Conservation (phyloP, 2,797 vertebrate genomes). For the Muraenolepis orangiensis region DNA sequence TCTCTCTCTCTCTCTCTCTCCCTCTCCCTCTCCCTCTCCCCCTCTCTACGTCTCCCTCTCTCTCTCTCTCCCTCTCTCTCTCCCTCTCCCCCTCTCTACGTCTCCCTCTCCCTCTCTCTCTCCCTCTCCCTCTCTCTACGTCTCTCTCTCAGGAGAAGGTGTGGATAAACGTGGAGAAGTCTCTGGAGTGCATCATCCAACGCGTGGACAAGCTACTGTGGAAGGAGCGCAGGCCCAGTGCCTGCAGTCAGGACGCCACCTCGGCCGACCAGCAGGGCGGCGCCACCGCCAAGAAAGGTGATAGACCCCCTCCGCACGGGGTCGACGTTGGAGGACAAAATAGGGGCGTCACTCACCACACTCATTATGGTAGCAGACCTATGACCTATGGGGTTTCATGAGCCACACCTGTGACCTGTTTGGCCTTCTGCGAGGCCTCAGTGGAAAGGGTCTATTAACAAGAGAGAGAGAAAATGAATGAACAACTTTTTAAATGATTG, state of each 20-base stretch:
- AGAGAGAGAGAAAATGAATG: too few relatives aligned
- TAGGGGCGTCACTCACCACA: too few relatives aligned
- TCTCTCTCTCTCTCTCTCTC: background rate
- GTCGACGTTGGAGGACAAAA: too few relatives aligned
- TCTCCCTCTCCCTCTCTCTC: too few relatives aligned
- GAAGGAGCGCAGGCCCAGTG: slow-evolving; percentile 83
- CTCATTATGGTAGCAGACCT: too few relatives aligned
- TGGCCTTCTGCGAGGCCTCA: too few relatives aligned
- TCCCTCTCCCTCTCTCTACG: background rate
- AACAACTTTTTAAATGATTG: too few relatives aligned
- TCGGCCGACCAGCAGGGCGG: slow-evolving; percentile 72
- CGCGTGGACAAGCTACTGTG: slow-evolving; percentile 94
- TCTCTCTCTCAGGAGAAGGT: slow-evolving; percentile 84
- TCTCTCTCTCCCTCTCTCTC: background rate
- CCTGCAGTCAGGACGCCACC: slow-evolving; percentile 76
- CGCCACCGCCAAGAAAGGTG: slow-evolving; percentile 88
- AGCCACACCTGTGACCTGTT: too few relatives aligned
- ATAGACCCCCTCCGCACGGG: background rate
- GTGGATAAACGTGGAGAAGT: slow-evolving; percentile 97
- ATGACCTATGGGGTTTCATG: too few relatives aligned
- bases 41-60: background rate
- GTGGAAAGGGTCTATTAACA: too few relatives aligned
- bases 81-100: background rate
- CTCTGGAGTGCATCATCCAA: slow-evolving; percentile 96
- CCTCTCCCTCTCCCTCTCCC: background rate